Evolutionary conservation across 1,140 invertebrate species (phyloP).

Genomic region (Metopolophium dirhodum): DNA sequence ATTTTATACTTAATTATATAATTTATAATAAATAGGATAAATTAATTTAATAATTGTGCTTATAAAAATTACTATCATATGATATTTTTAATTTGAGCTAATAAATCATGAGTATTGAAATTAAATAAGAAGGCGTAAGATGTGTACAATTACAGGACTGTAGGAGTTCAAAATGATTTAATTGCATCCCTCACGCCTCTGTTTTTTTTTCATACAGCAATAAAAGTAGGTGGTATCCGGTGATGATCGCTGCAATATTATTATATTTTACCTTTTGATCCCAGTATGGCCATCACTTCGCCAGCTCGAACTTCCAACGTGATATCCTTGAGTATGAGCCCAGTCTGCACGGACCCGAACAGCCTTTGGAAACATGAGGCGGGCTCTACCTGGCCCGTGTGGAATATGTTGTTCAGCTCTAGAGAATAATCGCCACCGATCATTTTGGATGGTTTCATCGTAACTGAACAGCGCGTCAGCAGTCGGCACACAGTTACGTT

Average conservation of each 20-base stretch:
- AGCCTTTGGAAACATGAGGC: conserved; percentile 77
- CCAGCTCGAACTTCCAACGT: conserved; percentile 87
- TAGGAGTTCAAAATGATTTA: conserved; percentile 1
- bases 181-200: not conserved
- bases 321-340: conserved; percentile 88
- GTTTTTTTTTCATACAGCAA: not conserved
- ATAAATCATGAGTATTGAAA: not conserved
- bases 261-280: conserved; percentile 78
- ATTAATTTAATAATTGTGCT: not conserved
- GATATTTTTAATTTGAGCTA: not conserved
- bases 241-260: not conserved
- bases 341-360: conserved; percentile 80
- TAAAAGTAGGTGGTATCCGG: not conserved
- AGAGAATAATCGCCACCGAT: conserved; percentile 82
- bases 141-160: not conserved
- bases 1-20: not conserved
- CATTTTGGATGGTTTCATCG: conserved; percentile 65
- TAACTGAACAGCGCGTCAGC: not conserved
- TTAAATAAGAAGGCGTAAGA: not conserved
- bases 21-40: not conserved
- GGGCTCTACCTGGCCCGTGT: conserved; percentile 85
- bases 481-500: conserved; percentile 8
- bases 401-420: conserved; percentile 86
- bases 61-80: not conserved
- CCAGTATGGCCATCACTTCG: conserved; percentile 88